Conservation (phyloP, 2,797 vertebrate species). For the Cephalopachus bancanus region DNA sequence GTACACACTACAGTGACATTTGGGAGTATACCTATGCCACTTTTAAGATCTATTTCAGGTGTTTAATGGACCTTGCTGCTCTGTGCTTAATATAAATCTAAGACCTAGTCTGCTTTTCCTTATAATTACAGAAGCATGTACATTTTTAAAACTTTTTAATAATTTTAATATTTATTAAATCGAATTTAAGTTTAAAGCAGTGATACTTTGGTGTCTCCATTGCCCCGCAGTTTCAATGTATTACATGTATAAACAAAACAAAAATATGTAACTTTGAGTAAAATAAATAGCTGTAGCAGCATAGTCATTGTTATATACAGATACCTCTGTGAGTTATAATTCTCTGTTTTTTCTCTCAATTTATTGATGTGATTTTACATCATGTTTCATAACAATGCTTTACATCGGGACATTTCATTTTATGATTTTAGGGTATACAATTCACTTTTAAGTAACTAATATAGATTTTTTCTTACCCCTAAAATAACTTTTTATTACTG, state of each 20-base stretch:
- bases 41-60: background rate
- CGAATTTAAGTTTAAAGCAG: slow-evolving; percentile 60
- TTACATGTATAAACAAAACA: background rate
- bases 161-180: slow-evolving; percentile 34
- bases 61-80: background rate
- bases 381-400: background rate
- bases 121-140: background rate
- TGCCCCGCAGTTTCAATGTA: slow-evolving; percentile 17
- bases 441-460: background rate
- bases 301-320: background rate
- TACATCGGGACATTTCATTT: background rate
- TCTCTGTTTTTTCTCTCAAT: background rate
- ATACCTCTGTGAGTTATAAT: background rate
- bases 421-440: background rate
- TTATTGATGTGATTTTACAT: slow-evolving; percentile 17
- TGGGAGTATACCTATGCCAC: background rate
- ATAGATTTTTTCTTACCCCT: background rate
- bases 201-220: background rate
- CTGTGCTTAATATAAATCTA: background rate
- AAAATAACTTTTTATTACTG: background rate
- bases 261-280: background rate
- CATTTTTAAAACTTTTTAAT: background rate
- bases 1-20: background rate
- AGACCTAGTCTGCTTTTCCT: background rate
- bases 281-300: background rate